These are phyloP conservation scores for Cryptocephalus moraei DNA, from an alignment of 2,888 invertebrate genomes.

Conservation along the genomic window DNA sequence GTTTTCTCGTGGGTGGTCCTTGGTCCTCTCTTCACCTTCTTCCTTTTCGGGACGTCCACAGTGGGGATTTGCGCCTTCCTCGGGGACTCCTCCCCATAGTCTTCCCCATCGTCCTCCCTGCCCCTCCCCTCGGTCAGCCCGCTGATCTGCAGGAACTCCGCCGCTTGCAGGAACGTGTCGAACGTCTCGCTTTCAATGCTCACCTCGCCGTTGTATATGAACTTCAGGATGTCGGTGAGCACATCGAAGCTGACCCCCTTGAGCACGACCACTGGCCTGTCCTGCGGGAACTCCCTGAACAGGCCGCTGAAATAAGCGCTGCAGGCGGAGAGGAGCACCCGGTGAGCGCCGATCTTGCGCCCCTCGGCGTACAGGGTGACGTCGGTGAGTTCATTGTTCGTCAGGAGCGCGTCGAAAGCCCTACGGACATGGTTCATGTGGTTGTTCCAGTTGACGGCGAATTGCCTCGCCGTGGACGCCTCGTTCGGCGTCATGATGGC, in stretches of 20 bases:
- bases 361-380: slow-evolving; percentile 81
- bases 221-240: slow-evolving; percentile 52
- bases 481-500: too few species aligned
- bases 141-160: slow-evolving; percentile 53
- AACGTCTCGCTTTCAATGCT: slow-evolving; percentile 54
- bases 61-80: not conserved
- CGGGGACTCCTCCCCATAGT: not conserved
- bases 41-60: not conserved
- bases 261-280: slow-evolving; percentile 57
- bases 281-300: slow-evolving; percentile 54
- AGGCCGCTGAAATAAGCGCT: slow-evolving; percentile 58
- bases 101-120: not conserved
- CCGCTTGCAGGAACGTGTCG: slow-evolving; percentile 52
- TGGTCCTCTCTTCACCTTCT: not conserved
- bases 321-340: slow-evolving; percentile 75
- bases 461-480: slow-evolving; percentile 42
- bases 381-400: slow-evolving; percentile 65
- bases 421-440: slow-evolving; percentile 70
- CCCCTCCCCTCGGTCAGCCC: slow-evolving; percentile 40
- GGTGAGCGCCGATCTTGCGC: slow-evolving; percentile 72
- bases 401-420: slow-evolving; percentile 64
- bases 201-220: slow-evolving; percentile 62
- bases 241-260: slow-evolving; percentile 56
- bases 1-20: not conserved
- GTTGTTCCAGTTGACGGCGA: slow-evolving; percentile 81